Conservation (phyloP, 92 coral and sea anemone genomes). For the Palythoa grandiflora region DNA sequence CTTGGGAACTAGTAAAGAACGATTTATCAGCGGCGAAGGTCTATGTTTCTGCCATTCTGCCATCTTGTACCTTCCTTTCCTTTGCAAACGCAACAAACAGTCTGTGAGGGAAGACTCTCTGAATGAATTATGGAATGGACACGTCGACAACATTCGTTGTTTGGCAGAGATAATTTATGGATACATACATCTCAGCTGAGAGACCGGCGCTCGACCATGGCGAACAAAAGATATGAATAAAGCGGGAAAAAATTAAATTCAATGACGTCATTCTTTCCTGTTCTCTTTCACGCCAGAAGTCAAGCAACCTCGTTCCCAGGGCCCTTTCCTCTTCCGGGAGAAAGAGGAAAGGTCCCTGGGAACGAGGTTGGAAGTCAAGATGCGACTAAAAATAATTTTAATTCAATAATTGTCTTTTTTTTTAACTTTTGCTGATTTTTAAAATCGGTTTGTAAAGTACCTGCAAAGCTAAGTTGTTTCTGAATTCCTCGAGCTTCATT, state of each 20-base stretch:
- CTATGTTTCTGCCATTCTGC: constrained; percentile 35
- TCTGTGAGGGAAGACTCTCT: background rate
- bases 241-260: constrained; percentile 38
- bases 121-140: constrained; percentile 37
- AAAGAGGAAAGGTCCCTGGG: too few species aligned
- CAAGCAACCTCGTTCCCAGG: too few species aligned
- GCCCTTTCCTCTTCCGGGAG: too few species aligned
- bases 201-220: background rate
- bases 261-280: constrained; percentile 29
- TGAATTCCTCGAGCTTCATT: background rate
- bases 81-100: background rate
- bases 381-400: too few species aligned
- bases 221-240: background rate
- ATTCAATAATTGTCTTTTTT: too few species aligned
- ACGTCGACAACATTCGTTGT: constrained; percentile 39
- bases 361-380: too few species aligned
- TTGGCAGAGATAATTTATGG: constrained; percentile 20
- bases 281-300: background rate
- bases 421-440: too few species aligned
- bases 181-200: constrained; percentile 31
- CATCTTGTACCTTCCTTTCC: background rate
- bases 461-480: too few species aligned
- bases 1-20: constrained; percentile 81
- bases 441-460: too few species aligned
- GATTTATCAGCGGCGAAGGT: constrained; percentile 65